A percentile compares a stretch with the other conserved stretches of the same genome.
phyloP scores from a whole-genome alignment of 2,113 vertebrate species.

The Ursus arctos region DNA sequence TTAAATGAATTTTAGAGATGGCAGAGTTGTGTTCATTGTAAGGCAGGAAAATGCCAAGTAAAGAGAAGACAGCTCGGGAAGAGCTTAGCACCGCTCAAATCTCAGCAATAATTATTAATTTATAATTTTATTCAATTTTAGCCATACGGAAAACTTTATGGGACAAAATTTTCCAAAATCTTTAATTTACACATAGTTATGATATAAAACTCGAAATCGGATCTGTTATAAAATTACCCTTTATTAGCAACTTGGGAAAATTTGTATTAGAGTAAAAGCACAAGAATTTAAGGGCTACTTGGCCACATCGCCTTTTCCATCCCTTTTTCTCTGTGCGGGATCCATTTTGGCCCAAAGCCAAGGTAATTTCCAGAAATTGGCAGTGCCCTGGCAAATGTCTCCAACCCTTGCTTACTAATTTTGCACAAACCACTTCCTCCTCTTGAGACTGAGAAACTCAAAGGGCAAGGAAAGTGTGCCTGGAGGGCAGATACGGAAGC shows the following conservation, averaged over 20 bases:
- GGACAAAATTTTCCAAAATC: not conserved
- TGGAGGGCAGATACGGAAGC: not conserved
- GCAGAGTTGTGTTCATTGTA: not conserved
- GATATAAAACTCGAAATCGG: conserved; percentile 37
- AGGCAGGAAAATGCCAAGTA: not conserved
- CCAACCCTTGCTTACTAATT: conserved; percentile 62
- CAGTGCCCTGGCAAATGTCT: conserved; percentile 45
- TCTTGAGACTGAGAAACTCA: conserved; percentile 45
- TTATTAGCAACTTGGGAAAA: not conserved
- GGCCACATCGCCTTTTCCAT: not conserved
- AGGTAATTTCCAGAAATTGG: conserved; percentile 77
- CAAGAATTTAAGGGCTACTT: not conserved
- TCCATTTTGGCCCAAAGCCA: conserved; percentile 67
- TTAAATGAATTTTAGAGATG: not conserved
- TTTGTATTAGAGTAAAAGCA: not conserved
- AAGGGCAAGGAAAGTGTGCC: not conserved
- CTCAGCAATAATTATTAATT: not conserved
- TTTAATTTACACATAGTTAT: conserved; percentile 44
- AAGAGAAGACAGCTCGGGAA: conserved; percentile 18
- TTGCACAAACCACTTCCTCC: conserved; percentile 60
- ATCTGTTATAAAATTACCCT: not conserved
- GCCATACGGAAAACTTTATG: conserved; percentile 35
- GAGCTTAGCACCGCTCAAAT: not conserved
- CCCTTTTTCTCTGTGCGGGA: not conserved
- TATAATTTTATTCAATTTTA: conserved; percentile 38